Conservation (phyloP, 1,140 invertebrate genomes). For the Asobara japonica region DNA sequence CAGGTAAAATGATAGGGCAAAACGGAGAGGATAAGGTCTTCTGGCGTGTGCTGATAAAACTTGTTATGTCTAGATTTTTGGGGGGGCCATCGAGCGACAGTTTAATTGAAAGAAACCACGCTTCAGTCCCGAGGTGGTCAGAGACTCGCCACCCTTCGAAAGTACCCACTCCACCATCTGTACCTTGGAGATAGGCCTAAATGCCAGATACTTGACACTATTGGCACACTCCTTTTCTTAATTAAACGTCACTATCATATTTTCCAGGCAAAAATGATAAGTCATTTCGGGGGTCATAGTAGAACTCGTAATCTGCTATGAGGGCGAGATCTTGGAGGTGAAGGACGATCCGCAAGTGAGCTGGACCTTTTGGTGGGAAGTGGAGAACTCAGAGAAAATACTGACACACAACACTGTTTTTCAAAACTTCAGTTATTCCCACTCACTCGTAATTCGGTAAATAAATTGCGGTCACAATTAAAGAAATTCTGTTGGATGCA, state of each 20-base stretch:
- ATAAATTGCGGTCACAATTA: too few relatives aligned
- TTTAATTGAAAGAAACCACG: conserved; percentile 67
- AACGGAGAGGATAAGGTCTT: conserved; percentile 44
- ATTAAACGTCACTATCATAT: neutral
- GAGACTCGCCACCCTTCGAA: conserved; percentile 49
- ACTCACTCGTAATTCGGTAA: too few relatives aligned
- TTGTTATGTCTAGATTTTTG: conserved; percentile 60
- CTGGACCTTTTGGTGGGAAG: too few relatives aligned
- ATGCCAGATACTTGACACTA: conserved; percentile 38
- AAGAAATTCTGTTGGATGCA: too few relatives aligned
- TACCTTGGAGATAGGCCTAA: conserved; percentile 52
- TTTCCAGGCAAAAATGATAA: conserved; percentile 38
- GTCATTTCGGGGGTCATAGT: neutral
- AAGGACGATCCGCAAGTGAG: conserved; percentile 54
- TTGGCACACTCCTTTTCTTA: conserved; percentile 33
- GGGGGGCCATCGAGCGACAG: conserved; percentile 46
- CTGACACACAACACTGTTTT: too few relatives aligned
- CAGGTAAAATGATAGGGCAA: conserved; percentile 40
- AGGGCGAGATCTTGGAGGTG: conserved; percentile 30
- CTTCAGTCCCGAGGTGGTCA: conserved; percentile 47
- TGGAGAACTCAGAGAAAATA: too few relatives aligned
- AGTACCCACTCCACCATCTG: conserved; percentile 45
- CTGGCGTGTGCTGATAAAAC: conserved; percentile 63
- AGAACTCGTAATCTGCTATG: conserved; percentile 20
- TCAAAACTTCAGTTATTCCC: too few relatives aligned